A percentile compares a stretch with the other conserved stretches of the same genome.
Conservation (phyloP, 2,888 invertebrate genomes). For the Pandemis cinnamomeana region DNA sequence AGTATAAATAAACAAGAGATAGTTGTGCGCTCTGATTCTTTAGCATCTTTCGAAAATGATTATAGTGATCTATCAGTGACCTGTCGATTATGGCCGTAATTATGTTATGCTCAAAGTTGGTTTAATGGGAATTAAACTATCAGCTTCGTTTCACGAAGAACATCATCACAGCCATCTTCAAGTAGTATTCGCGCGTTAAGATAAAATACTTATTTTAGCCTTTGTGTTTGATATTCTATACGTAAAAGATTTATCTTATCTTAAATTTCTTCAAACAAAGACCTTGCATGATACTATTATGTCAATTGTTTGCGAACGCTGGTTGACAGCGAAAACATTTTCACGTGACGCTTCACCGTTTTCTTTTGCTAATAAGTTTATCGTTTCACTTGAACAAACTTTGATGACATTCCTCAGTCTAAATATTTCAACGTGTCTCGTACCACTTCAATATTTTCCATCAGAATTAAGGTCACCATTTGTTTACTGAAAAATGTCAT, state of each 20-base stretch:
- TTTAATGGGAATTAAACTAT: no score
- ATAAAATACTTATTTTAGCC: neutral
- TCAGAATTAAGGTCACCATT: conserved; percentile 9
- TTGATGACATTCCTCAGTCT: conserved; percentile 35
- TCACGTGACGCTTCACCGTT: conserved; percentile 48
- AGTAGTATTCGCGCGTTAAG: neutral
- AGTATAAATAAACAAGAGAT: conserved; percentile 25
- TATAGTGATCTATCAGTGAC: neutral
- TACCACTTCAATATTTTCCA: neutral
- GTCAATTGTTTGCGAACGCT: conserved; percentile 41
- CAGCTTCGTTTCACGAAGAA: no score
- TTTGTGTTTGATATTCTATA: neutral
- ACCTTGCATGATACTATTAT: conserved; percentile 48
- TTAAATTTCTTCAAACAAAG: conserved; percentile 39
- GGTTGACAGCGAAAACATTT: conserved; percentile 49
- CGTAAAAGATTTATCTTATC: conserved; percentile 29
- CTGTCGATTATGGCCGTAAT: neutral
- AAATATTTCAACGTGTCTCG: conserved; percentile 15
- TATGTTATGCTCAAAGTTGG: neutral
- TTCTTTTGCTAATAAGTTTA: conserved; percentile 48
- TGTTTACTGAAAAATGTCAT: conserved; percentile 58
- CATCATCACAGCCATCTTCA: neutral
- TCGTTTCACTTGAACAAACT: conserved; percentile 36
- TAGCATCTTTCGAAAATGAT: conserved; percentile 6
- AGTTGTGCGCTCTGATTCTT: conserved; percentile 20